These are phyloP conservation scores for Apantesis nais DNA, from an alignment of 2,888 invertebrate genomes.

Conservation along the genomic window DNA sequence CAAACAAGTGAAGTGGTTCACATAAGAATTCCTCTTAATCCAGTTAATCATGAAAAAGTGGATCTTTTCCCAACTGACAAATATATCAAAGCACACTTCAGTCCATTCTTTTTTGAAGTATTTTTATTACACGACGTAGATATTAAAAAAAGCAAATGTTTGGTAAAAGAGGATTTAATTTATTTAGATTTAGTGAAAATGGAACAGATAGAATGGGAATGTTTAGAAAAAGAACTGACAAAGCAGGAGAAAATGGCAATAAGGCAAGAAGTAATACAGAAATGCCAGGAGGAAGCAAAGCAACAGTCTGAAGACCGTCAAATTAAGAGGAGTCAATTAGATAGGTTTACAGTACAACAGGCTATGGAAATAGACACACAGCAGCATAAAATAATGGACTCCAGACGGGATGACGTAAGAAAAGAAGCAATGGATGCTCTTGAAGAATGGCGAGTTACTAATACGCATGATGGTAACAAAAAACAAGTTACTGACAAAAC, in stretches of 20 bases:
- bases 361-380: conserved; percentile 80
- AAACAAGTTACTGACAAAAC: neutral
- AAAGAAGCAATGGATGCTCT: conserved; percentile 88
- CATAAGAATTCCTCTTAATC: conserved; percentile 88
- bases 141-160: conserved; percentile 87
- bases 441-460: conserved; percentile 84
- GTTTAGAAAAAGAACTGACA: conserved; percentile 82
- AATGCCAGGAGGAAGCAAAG: conserved; percentile 84
- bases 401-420: conserved; percentile 86
- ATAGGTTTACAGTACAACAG: conserved; percentile 81
- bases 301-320: conserved; percentile 81
- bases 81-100: conserved; percentile 90
- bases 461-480: conserved; percentile 11
- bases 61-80: conserved; percentile 89
- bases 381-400: conserved; percentile 87
- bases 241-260: conserved; percentile 85
- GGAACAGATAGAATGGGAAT: conserved; percentile 84
- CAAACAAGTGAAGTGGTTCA: conserved; percentile 87
- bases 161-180: conserved; percentile 86
- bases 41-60: conserved; percentile 86
- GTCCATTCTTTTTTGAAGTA: conserved; percentile 91
- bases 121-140: conserved; percentile 88
- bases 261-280: conserved; percentile 85
- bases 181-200: conserved; percentile 88
- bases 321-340: conserved; percentile 83